Conservation (phyloP, 2,113 vertebrate genomes). For the Oxyruncus cristatus region DNA sequence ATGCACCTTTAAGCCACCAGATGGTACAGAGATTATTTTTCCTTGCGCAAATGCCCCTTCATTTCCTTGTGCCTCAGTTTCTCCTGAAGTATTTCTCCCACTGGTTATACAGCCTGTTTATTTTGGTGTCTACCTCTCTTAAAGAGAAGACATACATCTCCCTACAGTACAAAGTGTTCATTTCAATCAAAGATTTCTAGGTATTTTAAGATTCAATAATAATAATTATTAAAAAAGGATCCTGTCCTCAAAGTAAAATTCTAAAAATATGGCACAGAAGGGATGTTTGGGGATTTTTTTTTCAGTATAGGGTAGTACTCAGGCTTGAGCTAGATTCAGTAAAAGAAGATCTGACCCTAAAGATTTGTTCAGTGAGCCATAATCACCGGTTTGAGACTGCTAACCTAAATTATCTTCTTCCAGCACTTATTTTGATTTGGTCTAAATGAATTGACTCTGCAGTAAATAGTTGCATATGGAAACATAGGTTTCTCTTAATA, state of each 20-base stretch:
- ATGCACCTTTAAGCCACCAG: neutral
- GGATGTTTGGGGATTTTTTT: neutral
- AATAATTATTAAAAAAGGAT: neutral
- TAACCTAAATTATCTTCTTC: slow-evolving; percentile 42
- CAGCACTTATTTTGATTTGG: slow-evolving; percentile 55
- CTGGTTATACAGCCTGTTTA: neutral
- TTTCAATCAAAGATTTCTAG: neutral
- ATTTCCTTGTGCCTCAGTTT: neutral
- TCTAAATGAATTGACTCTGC: slow-evolving; percentile 40
- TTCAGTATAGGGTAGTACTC: neutral
- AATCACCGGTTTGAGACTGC: neutral
- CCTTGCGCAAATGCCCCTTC: neutral
- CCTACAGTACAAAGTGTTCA: neutral
- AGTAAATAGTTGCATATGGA: slow-evolving; percentile 47
- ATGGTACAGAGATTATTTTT: neutral
- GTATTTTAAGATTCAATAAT: neutral
- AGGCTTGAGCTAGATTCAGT: neutral
- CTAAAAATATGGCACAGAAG: neutral
- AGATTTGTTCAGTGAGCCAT: neutral
- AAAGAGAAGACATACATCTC: neutral
- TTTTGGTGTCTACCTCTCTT: neutral
- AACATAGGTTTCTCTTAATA: slow-evolving; percentile 40
- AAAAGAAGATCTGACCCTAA: neutral
- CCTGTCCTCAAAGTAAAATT: neutral
- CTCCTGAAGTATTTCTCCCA: neutral